Conservation (phyloP, 2,797 vertebrate genomes). For the Danionella dracula region DNA sequence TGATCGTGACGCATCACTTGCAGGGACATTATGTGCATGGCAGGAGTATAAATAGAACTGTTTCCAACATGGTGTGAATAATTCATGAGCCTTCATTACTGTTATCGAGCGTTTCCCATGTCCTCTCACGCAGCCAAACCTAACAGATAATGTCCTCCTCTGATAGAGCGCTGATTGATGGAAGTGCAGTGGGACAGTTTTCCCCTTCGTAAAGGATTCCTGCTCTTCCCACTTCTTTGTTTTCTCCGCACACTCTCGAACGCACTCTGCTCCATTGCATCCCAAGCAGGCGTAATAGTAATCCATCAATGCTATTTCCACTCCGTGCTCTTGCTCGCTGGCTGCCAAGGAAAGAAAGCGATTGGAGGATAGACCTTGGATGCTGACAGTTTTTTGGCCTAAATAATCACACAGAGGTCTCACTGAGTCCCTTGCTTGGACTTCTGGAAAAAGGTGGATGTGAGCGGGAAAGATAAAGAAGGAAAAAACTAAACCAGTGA, state of each 20-base stretch:
- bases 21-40: no score
- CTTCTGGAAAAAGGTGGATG: constrained; percentile 29
- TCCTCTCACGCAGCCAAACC: constrained; percentile 32
- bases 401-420: constrained; percentile 38
- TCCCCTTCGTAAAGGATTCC: constrained; percentile 11
- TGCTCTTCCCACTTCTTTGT: constrained; percentile 22
- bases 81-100: constrained; percentile 39
- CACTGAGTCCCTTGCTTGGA: constrained; percentile 29
- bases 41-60: constrained; percentile 22
- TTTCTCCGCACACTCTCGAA: constrained; percentile 2
- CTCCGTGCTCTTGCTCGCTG: constrained; percentile 44
- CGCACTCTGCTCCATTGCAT: constrained; percentile 54
- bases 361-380: constrained; percentile 35
- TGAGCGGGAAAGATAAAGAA: constrained; percentile 46
- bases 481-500: constrained; percentile 36
- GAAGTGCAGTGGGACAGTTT: constrained; percentile 9
- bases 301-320: constrained; percentile 67
- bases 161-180: constrained; percentile 50
- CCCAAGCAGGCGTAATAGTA: constrained; percentile 63
- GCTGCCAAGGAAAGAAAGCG: constrained; percentile 29
- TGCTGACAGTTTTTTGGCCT: constrained; percentile 19
- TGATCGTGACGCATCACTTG: background rate
- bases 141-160: constrained; percentile 50
- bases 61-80: constrained; percentile 25
- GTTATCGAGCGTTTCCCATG: constrained; percentile 42